Base-by-base conservation (phyloP, 2,797 vertebrate species). In the Hoplostethus atlanticus region DNA sequence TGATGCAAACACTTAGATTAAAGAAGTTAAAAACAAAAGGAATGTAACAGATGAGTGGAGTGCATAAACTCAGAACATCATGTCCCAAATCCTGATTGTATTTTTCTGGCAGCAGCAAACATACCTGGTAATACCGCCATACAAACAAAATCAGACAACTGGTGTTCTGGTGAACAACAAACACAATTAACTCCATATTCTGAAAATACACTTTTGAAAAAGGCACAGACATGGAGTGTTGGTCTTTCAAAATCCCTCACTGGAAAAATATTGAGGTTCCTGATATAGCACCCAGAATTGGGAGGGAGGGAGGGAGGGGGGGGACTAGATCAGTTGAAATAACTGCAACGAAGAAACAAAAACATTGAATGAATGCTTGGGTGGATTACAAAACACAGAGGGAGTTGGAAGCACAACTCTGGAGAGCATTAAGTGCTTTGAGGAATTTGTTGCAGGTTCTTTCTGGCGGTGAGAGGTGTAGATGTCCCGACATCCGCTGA, bases 151-250 rank as follows among this genome's bases (percentile, higher is more conserved):
- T 11, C 72, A 70, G 47, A 78, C 6, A 34, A 46, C 72, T 38
- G 61, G 3, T 66, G 83, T 66, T 79, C 69, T 74, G 66, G 76
- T 73, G 21, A 83, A 64, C 73, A 80, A 55, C 72, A 25, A 70
- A 61, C 28, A 50, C 28, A 50, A 30, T 31, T 61, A 17, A 61
- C 16, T 65, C 81, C 73, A 73, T 76, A 77, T 76, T 84, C 80
- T 92, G 88, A 90, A 92, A 89, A 56, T 15, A 81, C 69, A 78
- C 21, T 30, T 46, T 87, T 85, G 76, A 88, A 87, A 88, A 90
- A 91, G 91, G 93, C 92, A 91, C 95, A 93, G 91, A 85, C 82
- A 93, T 92, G 92, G 92, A 94, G 91, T 84, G 87, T 92, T 91
- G 82, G 89, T 94, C 90, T 88, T 82, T 83, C 64, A 89, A 88